Evolutionary conservation across 2,888 invertebrate species (phyloP), one percentile per base, ranked within the genome.

Genomic region (Subacronicta megacephala): DNA sequence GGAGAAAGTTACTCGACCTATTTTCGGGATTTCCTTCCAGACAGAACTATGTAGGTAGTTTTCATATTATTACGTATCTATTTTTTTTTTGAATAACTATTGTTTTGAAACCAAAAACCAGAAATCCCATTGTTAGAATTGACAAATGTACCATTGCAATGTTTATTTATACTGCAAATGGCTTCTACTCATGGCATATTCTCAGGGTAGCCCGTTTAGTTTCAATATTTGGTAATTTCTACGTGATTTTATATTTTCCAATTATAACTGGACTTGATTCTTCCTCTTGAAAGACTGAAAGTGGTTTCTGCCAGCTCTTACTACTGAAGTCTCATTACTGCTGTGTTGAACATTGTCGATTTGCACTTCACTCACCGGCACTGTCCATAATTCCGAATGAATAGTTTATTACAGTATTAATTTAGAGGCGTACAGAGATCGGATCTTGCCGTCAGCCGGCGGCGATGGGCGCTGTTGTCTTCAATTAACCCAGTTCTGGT

Each of bases 401-500:
- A 84, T 82, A 78, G 82, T 83, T 83, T 85, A 85, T 84, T 87
- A 77, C 76, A 75, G 72, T 82, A 84, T 85, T 86, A 83, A 88
- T 88, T 86, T 82, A 80, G 81, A 81, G 77, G 72, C 75, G 77
- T 75, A 77, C 79, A 68, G 80, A 87, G 89, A 90, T 90, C 82
- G 73, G 77, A 89, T 89, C 85, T 85, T 80, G 79, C 72, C 59
- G 82, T 72, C 80, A 68, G 86, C 88, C 85, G 73, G 78, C 81
- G 86, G 88, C 89, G 77, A 81, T 88, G 81, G 85, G 77, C 80
- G 84, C 84, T 86, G 86, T 88, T 87, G 89, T 89, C 90, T 90
- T 90, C 90, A 90, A 92, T 93, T 93, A 92, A 92, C 93, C 93
- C 88, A 92, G 85, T 89, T 93, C 83, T 85, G 79, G 81, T 81